These are phyloP conservation scores for Otolemur garnettii DNA, from an alignment of 2,113 vertebrate species.

Conservation along the genomic window DNA sequence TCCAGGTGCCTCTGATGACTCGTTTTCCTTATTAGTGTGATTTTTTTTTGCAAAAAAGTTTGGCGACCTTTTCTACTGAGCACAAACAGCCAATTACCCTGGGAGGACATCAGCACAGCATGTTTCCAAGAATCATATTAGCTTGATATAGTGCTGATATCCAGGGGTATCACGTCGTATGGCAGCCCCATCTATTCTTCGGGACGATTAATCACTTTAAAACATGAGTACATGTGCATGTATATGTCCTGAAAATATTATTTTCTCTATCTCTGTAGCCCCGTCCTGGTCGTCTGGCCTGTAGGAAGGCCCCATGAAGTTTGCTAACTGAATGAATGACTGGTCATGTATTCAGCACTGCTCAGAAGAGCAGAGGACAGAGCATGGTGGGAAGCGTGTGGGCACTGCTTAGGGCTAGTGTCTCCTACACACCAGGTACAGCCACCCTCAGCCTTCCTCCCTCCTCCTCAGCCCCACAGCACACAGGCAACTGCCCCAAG, in stretches of 20 bases:
- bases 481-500: background rate
- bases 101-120: rapidly evolving
- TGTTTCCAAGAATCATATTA: background rate
- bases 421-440: too few relatives aligned
- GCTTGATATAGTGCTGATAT: rapidly evolving
- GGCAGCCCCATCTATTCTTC: background rate
- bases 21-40: background rate
- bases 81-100: background rate
- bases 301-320: too few relatives aligned
- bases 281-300: background rate
- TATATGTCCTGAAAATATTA: background rate
- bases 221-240: background rate
- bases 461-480: background rate
- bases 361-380: background rate
- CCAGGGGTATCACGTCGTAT: background rate
- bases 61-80: background rate
- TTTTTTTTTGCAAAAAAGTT: background rate
- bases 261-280: background rate
- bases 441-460: too few relatives aligned
- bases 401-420: background rate
- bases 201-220: background rate
- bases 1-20: background rate
- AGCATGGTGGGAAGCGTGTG: rapidly evolving
- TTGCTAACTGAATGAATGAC: background rate
- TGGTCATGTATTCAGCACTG: too few relatives aligned